Evolutionary conservation across 2,888 invertebrate species (phyloP), one percentile per base, ranked within the genome.

Genomic region (Zelleria hepariella): DNA sequence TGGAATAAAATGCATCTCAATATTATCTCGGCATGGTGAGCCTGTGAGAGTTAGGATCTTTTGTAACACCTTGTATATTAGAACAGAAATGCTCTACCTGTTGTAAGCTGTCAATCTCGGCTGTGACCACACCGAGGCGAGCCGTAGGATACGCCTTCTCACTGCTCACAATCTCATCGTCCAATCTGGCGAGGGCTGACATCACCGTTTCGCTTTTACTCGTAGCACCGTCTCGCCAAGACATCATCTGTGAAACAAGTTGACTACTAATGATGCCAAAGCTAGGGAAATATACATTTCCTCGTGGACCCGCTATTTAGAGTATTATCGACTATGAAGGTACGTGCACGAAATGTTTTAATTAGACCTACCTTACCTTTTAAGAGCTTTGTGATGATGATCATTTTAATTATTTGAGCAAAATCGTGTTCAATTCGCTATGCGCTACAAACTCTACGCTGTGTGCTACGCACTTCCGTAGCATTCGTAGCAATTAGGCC

Each of bases 31-130:
- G n/a, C n/a, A n/a, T n/a, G n/a, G n/a, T n/a, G n/a, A n/a, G n/a
- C n/a, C n/a, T n/a, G n/a, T n/a, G n/a, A n/a, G n/a, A 63, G 56
- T 27, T 48, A 20, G 48, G 2, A 59, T 54, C 10, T n/a, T 26
- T 32, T 55, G 1, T 54, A 61, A 54, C 8, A 32, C 24, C 3
- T 15, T 6, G 42, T 57, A 24, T 26, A 26, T 52, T 8, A 2
- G 58, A 48, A 32, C 23, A 18, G 24, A 18, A 18, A 0, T 26
- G 5, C n/a, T 42, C 51, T 58, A 86, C 88, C 80, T 82, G 80
- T 26, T 80, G 76, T 63, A 89, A 74, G 62, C 77, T 81, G 18
- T 79, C 77, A 60, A 88, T 64, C 64, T 88, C 85, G 0, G 81
- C 79, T 0, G 78, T 66, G 10, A 88, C 74, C 0, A 86, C 83